Evolutionary conservation across 2,888 invertebrate genomes (phyloP), one percentile per base, ranked within the genome.

Genomic region (Parasteatoda lunata): DNA sequence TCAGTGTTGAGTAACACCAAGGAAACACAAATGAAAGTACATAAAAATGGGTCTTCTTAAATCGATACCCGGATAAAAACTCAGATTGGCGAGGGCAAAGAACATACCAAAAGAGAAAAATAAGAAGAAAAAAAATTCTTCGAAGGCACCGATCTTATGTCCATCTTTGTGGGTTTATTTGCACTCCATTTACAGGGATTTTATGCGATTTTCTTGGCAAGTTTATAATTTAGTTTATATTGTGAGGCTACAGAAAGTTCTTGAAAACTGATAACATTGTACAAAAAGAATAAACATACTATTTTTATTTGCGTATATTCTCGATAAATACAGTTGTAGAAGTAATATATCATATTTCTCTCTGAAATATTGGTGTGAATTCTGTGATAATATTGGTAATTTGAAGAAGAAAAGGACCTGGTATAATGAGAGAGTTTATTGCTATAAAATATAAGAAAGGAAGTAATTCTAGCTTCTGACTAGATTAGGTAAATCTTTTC

Each of bases 141-240:
- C 59, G 66, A n/a, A 66, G 49, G 66, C 45, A 30, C 52, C 47
- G 15, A 73, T 54, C 72, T 54, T 80, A 73, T 80, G 80, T 80
- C 79, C 71, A 66, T 71, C 79, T 80, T 71, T 59, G 66, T n/a
- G 54, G 15, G 65, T 72, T 66, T 80, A 80, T 80, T 80, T 73
- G 73, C 73, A 45, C 73, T 68, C 73, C 73, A 80, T 80, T 73
- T 80, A 73, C 73, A 73, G 52, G 47, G 66, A 48, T 80, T 73
- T 80, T 73, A 66, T 52, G 51, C 13, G 48, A 6, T 52, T 51
- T 66, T 64, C 59, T 9, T 7, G 45, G 9, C 48, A 30, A 47
- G 49, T 80, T 73, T 73, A 80, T 52, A 72, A 80, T 66, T 80
- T 51, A 52, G 73, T 73, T 80, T 80, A 80, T 73, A 52, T 47